Base-by-base conservation (phyloP, 1,140 invertebrate species). In the Aphaenogaster rudis region DNA sequence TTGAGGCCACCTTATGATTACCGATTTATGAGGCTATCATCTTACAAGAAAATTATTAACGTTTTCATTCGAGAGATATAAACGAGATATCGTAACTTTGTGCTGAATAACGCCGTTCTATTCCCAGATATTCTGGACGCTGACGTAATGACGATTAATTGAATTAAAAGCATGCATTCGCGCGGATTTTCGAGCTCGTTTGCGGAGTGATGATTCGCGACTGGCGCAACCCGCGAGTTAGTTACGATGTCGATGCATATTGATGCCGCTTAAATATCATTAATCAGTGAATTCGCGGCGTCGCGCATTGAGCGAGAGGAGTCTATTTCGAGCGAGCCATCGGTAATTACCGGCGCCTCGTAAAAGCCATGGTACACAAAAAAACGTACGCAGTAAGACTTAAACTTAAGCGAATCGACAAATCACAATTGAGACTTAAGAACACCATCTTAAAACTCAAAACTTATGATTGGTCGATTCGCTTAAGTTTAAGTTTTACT, bases 261-360 rank as follows among this genome's bases (percentile, higher is more conserved):
- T 21, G 74, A 15, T 45, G 45, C 11, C 17, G 28, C 67, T 33
- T 28, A 72, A 63, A 74, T 59, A 88, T 74, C 52, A 72, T 67
- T 45, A 86, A 90, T 89, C 69, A 76, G 17, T 50, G 21, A 67
- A 57, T 84, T 82, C 28, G 39, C 42, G 28, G 13, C 61, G 48
- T 45, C 17, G 67, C 15, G 64, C 28, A 0, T 45, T 11, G 33
- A 33, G 1, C 67, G 86, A 64, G 61, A 69, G 33, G 67, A 50
- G n/a, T 36, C 48, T 64, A 71, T 74, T 77, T 89, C 80, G 67
- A 90, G 59, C 71, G 57, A 21, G 81, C 66, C 67, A 81, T 90
- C 57, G 39, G 64, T 71, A 74, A 89, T 90, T 84, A 82, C 28
- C 54, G 21, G 64, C 67, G 81, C 50, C 7, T 57, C 45, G 33